Percentiles rank a stretch among this genome's conserved stretches.
Conservation (phyloP, 92 coral and sea anemone species). For the Ricordea florida region DNA sequence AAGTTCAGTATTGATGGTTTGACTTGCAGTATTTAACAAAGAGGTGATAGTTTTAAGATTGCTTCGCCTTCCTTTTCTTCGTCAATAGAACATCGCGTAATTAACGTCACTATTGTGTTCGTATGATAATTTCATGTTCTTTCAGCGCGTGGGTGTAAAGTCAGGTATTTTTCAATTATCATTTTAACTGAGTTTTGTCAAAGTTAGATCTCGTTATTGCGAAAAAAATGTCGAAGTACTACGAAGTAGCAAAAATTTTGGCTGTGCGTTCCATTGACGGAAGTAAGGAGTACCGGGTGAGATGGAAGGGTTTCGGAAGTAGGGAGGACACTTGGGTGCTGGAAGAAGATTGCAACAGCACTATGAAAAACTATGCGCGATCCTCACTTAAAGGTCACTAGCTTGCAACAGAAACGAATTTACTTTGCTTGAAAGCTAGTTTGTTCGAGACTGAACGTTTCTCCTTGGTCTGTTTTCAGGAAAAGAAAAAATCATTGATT, state of each 20-base stretch:
- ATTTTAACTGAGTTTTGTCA: not conserved
- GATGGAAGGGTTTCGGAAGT: constrained; percentile 2
- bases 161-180: not conserved
- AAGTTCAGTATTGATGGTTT: no score
- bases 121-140: not conserved
- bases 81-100: not conserved
- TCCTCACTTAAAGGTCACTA: constrained; percentile 6
- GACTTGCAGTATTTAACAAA: not conserved
- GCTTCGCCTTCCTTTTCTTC: not conserved
- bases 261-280: not conserved
- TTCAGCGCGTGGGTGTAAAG: not conserved
- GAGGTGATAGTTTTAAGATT: not conserved
- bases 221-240: constrained; percentile 19
- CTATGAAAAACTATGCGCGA: not conserved
- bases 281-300: not conserved
- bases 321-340: not conserved
- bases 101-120: not conserved
- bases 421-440: not conserved
- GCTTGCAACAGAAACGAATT: not conserved
- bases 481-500: not conserved
- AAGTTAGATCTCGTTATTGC: constrained; percentile 1
- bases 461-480: not conserved
- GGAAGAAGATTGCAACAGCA: constrained; percentile 14
- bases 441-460: not conserved
- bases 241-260: constrained; percentile 1